phyloP scores from a whole-genome alignment of 2,888 invertebrate genomes.

The Candidula unifasciata region DNA sequence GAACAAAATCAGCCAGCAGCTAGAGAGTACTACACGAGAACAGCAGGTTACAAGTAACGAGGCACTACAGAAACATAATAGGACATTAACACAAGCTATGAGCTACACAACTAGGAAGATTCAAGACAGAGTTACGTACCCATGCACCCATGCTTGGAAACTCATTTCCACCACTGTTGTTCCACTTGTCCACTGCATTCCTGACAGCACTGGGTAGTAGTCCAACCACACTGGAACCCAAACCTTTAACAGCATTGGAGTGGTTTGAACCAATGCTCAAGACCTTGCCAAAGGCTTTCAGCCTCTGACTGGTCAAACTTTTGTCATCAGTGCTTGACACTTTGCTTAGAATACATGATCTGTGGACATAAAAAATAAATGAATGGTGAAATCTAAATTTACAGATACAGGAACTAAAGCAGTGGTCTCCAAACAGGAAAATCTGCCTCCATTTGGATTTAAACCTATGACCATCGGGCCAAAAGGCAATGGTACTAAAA shows the following conservation, averaged over 20 bases:
- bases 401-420: too few species aligned
- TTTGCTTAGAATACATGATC: slow-evolving; percentile 70
- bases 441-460: too few species aligned
- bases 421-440: too few species aligned
- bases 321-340: slow-evolving; percentile 60
- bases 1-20: too few species aligned
- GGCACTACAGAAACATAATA: too few species aligned
- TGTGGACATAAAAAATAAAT: slow-evolving; percentile 42
- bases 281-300: slow-evolving; percentile 78
- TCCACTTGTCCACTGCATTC: slow-evolving; percentile 83
- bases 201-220: slow-evolving; percentile 81
- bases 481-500: too few species aligned
- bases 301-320: slow-evolving; percentile 62
- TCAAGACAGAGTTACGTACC: slow-evolving; percentile 77
- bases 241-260: slow-evolving; percentile 78
- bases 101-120: neutral
- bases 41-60: too few species aligned
- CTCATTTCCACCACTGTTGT: slow-evolving; percentile 80
- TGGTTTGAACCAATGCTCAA: slow-evolving; percentile 79
- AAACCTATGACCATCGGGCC: too few species aligned
- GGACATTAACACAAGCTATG: too few species aligned
- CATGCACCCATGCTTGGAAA: slow-evolving; percentile 80
- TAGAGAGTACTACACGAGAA: too few species aligned
- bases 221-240: slow-evolving; percentile 80
- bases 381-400: neutral